Conservation (phyloP, 2,888 invertebrate genomes). For the Toxonevra muliebris region DNA sequence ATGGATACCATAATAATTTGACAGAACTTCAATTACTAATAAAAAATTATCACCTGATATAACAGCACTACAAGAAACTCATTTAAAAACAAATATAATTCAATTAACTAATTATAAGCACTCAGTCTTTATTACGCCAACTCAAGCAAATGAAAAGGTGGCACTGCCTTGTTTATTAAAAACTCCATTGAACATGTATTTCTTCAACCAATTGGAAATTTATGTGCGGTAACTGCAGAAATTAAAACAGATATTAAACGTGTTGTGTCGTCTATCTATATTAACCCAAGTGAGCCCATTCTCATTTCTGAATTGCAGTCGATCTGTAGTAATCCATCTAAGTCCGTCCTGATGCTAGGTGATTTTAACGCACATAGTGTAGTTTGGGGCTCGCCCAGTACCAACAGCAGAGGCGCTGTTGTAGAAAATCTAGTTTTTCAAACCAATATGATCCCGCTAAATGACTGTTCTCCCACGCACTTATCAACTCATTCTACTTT, state of each 20-base stretch:
- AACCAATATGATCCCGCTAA: slow-evolving; percentile 7
- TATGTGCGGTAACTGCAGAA: slow-evolving; percentile 14
- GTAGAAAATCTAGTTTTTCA: neutral
- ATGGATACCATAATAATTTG: no score
- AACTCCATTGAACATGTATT: slow-evolving; percentile 8
- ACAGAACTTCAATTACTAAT: no score
- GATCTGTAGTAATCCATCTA: neutral
- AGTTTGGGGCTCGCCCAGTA: slow-evolving; percentile 10
- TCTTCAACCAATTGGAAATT: slow-evolving; percentile 10
- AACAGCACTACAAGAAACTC: slow-evolving; percentile 28
- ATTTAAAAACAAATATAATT: slow-evolving; percentile 2
- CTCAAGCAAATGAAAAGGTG: slow-evolving; percentile 14
- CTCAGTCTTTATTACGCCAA: neutral
- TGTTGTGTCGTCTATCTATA: slow-evolving; percentile 18
- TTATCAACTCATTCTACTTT: slow-evolving; percentile 24
- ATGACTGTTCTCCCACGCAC: slow-evolving; percentile 13
- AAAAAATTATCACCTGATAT: no score
- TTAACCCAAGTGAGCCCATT: neutral
- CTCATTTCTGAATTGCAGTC: neutral
- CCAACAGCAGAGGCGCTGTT: slow-evolving; percentile 1
- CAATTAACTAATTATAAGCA: slow-evolving; percentile 15
- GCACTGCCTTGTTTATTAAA: slow-evolving; percentile 25
- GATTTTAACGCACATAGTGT: slow-evolving; percentile 22
- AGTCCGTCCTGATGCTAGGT: slow-evolving; percentile 5
- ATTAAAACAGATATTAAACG: slow-evolving; percentile 7